Evolutionary conservation across 92 coral and sea anemone genomes (phyloP).

Genomic region (Anthopleura xanthogrammica): DNA sequence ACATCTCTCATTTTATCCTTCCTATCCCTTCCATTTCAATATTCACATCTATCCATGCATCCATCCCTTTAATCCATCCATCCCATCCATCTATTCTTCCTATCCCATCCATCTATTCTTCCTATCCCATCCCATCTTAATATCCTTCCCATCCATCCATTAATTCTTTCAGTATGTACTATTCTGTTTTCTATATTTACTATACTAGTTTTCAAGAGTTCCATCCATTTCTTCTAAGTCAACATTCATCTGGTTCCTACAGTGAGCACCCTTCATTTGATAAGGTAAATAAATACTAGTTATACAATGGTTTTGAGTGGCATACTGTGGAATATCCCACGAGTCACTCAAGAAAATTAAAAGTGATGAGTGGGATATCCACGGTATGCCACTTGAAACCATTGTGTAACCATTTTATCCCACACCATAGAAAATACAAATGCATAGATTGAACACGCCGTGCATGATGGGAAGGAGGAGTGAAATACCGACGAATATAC

Average conservation of each 20-base stretch:
- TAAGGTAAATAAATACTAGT: constrained; percentile 48
- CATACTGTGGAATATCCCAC: no score
- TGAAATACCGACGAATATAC: no score
- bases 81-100: background rate
- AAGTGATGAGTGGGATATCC: no score
- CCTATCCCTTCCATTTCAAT: background rate
- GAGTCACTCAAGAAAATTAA: no score
- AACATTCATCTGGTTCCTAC: constrained; percentile 66
- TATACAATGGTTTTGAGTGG: no score
- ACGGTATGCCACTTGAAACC: no score
- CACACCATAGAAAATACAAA: no score
- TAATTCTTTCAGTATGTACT: background rate
- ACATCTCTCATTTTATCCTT: no score
- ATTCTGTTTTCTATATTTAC: background rate
- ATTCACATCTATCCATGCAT: background rate
- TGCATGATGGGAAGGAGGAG: no score
- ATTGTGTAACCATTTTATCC: no score
- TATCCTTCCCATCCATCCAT: constrained; percentile 2
- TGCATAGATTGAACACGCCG: no score
- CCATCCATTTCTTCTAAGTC: constrained; percentile 82
- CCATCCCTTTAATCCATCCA: no score
- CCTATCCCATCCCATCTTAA: background rate
- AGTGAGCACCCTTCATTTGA: constrained; percentile 83
- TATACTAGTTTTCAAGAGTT: constrained; percentile 84
- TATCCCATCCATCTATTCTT: background rate